Evolutionary conservation across 2,888 invertebrate genomes (phyloP).

Genomic region (Polyommatus icarus): DNA sequence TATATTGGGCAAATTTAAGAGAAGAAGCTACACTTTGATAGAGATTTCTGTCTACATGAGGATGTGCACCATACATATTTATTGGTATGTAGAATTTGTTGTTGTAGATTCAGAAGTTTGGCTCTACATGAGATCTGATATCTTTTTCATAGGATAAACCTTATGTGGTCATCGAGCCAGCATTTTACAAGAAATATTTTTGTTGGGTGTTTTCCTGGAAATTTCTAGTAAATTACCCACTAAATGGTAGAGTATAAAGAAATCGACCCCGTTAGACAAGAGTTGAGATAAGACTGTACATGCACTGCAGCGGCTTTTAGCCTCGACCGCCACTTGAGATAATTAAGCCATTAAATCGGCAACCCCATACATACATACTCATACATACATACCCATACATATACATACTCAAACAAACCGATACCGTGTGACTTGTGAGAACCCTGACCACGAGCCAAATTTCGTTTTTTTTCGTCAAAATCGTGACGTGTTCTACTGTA

Average conservation of each 20-base stretch:
- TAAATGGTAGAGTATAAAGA: constrained; percentile 36
- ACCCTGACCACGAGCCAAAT: constrained; percentile 51
- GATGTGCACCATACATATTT: no score
- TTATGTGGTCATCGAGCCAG: no score
- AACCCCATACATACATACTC: constrained; percentile 52
- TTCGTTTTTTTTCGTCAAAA: constrained; percentile 64
- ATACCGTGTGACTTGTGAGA: constrained; percentile 61
- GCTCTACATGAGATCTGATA: no score
- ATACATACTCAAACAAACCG: constrained; percentile 35
- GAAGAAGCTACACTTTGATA: no score
- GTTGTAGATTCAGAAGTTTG: no score
- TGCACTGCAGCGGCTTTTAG: constrained; percentile 52
- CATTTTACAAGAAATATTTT: no score
- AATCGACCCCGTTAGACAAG: constrained; percentile 44
- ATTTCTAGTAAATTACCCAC: background rate
- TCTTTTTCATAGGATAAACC: no score
- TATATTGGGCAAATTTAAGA: no score
- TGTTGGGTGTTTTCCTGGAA: background rate
- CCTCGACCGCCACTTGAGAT: constrained; percentile 68
- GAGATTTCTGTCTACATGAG: no score
- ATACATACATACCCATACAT: background rate
- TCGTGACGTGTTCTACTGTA: background rate
- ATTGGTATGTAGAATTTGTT: no score
- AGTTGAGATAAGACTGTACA: constrained; percentile 53
- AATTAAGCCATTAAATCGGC: constrained; percentile 75